Percentiles rank a stretch among this genome's conserved stretches.
These are phyloP conservation scores for Caenorhabditis zanzibari DNA, from an alignment of 2,888 invertebrate species.

Conservation along the genomic window DNA sequence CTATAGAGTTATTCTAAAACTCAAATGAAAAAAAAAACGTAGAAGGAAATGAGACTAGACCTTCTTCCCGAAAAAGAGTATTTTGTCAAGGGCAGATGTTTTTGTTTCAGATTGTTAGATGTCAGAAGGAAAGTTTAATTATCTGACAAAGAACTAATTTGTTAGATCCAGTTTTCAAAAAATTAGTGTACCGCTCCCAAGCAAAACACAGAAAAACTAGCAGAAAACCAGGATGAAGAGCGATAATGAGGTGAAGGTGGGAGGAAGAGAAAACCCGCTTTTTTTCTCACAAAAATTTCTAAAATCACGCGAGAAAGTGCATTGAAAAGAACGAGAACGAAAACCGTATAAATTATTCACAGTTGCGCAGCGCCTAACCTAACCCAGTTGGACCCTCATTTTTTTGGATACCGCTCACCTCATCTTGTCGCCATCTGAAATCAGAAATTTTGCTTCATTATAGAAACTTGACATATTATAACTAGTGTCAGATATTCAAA, in stretches of 20 bases:
- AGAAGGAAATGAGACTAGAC: not conserved
- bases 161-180: not conserved
- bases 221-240: slow-evolving; percentile 11
- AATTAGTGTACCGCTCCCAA: too few species aligned
- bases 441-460: slow-evolving; percentile 49
- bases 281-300: slow-evolving; percentile 40
- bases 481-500: slow-evolving; percentile 14
- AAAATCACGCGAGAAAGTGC: slow-evolving; percentile 60
- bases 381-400: not conserved
- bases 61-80: not conserved
- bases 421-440: slow-evolving; percentile 53
- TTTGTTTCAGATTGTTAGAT: slow-evolving; percentile 3
- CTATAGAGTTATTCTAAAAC: not conserved
- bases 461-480: slow-evolving; percentile 41
- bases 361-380: slow-evolving; percentile 23
- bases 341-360: slow-evolving; percentile 60
- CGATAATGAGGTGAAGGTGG: slow-evolving; percentile 9
- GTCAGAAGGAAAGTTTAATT: not conserved
- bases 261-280: slow-evolving; percentile 11
- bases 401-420: slow-evolving; percentile 25
- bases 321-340: slow-evolving; percentile 44
- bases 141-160: too few species aligned
- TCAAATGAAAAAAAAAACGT: not conserved
- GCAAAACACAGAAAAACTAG: slow-evolving; percentile 2
- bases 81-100: not conserved